Base-by-base conservation (phyloP, 1,140 invertebrate species). In the Polyergus mexicanus region DNA sequence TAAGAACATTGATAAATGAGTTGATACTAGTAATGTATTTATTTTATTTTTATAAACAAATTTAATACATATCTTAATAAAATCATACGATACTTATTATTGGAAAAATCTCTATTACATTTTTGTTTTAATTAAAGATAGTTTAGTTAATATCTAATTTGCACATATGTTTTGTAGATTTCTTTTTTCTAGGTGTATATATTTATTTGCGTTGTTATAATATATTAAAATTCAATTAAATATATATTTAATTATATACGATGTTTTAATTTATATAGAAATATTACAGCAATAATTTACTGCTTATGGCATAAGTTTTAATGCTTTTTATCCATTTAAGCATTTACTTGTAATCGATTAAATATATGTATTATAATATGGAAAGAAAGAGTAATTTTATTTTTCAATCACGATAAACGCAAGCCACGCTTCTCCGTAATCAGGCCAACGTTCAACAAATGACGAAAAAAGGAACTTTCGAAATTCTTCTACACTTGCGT, bases 401-500 rank as follows among this genome's bases (percentile, higher is more conserved):
- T 8, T 88, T 89, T 54, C 76, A 81, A 85, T 89, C 47, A 80
- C 62, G 13, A 41, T 88, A 89, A 89, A 19, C 54, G 74, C 56
- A 41, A 60, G n/a, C 56, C 28, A 35, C 11, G 19, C 62, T 19
- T 80, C 2, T 72, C 51, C 25, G 8, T 38, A 54, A 69, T 28
- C 38, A 81, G 22, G 28, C 6, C 22, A 69, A 38, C 5, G 10
- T 58, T 2, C 54, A 72, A 54, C 11, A 6, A 63, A 5, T 28
- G 5, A 47, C 13, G 35, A 74, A 80, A 22, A 11, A 81, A 25
- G 62, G 1, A n/a, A 56, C 0, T 8, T 8, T 71, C 1, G 51
- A 58, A 3, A 32, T 32, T 32, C 32, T 66, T 56, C 11, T 75
- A 35, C 41, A 28, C 19, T 38, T 25, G 5, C 11, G 28, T 54